These are phyloP conservation scores for Linnaemya tessellans DNA, from an alignment of 2,888 invertebrate species.

Conservation along the genomic window DNA sequence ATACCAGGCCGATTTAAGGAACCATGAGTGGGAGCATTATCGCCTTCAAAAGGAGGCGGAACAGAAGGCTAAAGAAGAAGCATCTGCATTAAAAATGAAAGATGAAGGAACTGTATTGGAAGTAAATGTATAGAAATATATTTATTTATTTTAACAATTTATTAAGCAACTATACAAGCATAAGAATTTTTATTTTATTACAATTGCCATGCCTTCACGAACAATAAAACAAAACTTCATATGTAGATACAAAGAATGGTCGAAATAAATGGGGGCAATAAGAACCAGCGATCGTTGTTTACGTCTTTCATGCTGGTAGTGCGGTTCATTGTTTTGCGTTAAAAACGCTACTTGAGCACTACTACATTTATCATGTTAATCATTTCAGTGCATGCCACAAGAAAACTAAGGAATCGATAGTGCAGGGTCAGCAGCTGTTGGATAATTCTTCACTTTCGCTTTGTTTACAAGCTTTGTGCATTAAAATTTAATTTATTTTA, in stretches of 20 bases:
- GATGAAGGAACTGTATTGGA: slow-evolving; percentile 53
- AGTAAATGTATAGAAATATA: slow-evolving; percentile 52
- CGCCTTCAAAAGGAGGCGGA: slow-evolving; percentile 65
- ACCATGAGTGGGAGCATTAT: slow-evolving; percentile 77
- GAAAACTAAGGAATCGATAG: neutral
- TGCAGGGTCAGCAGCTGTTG: slow-evolving; percentile 27
- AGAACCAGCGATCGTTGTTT: too few relatives aligned
- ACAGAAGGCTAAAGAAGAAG: slow-evolving; percentile 58
- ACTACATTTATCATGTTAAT: neutral
- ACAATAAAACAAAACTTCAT: neutral
- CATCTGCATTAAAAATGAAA: slow-evolving; percentile 55
- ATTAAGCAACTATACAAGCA: slow-evolving; percentile 29
- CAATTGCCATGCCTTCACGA: neutral
- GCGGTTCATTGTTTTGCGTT: neutral
- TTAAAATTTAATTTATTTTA: neutral
- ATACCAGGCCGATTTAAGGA: slow-evolving; percentile 76
- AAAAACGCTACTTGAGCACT: neutral
- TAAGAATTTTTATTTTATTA: slow-evolving; percentile 30
- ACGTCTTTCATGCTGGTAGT: too few relatives aligned
- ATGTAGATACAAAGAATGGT: too few relatives aligned
- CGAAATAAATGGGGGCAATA: too few relatives aligned
- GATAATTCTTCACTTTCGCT: slow-evolving; percentile 8
- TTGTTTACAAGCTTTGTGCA: slow-evolving; percentile 26
- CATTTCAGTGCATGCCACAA: neutral
- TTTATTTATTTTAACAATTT: slow-evolving; percentile 20